These are phyloP conservation scores for Lasioglossum albipes DNA, from an alignment of 1,140 invertebrate genomes.

Conservation along the genomic window DNA sequence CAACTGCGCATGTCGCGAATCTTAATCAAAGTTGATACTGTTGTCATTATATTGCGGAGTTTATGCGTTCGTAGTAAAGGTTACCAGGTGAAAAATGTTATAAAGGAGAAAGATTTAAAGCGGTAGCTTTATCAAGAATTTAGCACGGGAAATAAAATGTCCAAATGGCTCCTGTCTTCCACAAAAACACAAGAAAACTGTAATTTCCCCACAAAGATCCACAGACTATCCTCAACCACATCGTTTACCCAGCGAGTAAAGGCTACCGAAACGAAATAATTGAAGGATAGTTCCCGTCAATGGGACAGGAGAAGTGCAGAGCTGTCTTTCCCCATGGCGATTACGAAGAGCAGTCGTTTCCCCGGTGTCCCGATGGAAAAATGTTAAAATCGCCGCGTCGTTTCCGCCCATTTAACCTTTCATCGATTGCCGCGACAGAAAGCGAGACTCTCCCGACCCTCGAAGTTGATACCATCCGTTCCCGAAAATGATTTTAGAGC, in stretches of 20 bases:
- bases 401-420: constrained; percentile 51
- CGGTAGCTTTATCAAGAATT: no score
- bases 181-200: no score
- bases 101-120: no score
- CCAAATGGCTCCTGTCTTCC: no score
- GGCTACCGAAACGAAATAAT: constrained; percentile 12
- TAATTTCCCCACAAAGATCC: no score
- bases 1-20: no score
- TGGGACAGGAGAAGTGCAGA: constrained; percentile 5
- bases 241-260: neutral
- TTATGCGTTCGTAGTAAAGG: no score
- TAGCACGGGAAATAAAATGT: no score
- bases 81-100: no score
- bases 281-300: neutral
- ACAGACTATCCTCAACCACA: no score
- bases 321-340: constrained; percentile 26
- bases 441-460: neutral
- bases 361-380: constrained; percentile 27
- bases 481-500: constrained; percentile 68
- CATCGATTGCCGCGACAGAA: constrained; percentile 41
- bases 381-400: constrained; percentile 50
- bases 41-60: no score
- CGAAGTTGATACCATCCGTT: constrained; percentile 58
- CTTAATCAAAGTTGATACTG: no score
- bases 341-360: neutral